phyloP scores from a whole-genome alignment of 2,113 vertebrate species.

The Pluvianellus socialis region DNA sequence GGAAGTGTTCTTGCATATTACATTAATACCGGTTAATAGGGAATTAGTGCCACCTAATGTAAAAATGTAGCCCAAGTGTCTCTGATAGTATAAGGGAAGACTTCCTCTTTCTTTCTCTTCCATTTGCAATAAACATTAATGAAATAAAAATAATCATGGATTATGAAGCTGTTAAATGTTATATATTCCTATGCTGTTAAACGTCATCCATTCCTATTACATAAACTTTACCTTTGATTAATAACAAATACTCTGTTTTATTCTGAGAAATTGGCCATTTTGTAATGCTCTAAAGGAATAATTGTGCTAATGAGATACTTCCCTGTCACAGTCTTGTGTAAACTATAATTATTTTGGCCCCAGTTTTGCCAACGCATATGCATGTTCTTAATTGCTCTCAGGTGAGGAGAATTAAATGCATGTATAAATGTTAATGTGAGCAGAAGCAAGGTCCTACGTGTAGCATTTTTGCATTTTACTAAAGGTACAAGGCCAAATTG shows the following conservation, averaged over 20 bases:
- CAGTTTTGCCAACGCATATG: background rate
- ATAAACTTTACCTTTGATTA: constrained; percentile 33
- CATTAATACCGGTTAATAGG: constrained; percentile 47
- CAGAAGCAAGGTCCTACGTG: background rate
- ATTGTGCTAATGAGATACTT: constrained; percentile 16
- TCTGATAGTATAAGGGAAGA: background rate
- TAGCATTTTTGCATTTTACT: background rate
- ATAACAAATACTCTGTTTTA: background rate
- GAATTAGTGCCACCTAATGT: constrained; percentile 72
- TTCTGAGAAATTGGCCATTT: constrained; percentile 2
- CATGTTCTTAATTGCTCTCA: background rate
- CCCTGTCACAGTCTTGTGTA: background rate
- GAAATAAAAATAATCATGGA: constrained; percentile 13
- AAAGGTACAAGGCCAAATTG: background rate
- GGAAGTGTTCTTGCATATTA: background rate
- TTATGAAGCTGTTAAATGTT: constrained; percentile 1
- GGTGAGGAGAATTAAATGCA: background rate
- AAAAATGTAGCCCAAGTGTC: constrained; percentile 39
- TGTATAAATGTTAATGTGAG: background rate
- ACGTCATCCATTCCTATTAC: background rate
- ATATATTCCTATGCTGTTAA: background rate
- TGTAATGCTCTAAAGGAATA: background rate
- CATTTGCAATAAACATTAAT: background rate
- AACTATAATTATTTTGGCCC: constrained; percentile 43
- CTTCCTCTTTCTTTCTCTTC: background rate